Conservation (phyloP, 2,113 vertebrate species). For the Gymnarchus niloticus region DNA sequence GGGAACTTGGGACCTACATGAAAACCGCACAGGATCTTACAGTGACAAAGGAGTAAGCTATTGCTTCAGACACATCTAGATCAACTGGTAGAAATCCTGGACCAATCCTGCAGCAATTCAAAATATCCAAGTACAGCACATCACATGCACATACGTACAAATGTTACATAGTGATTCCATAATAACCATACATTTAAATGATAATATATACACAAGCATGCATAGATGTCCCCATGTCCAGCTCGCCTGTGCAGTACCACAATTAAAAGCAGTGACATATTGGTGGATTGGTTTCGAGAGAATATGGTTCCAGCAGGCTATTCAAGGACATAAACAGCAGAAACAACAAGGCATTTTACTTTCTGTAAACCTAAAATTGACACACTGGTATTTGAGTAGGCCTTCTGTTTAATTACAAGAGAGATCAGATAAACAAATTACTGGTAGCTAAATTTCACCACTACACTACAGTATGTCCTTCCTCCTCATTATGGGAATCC, state of each 20-base stretch:
- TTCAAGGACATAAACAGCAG: background rate
- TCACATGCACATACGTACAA: background rate
- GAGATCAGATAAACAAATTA: background rate
- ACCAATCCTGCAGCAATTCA: background rate
- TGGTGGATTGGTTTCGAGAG: background rate
- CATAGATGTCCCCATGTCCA: background rate
- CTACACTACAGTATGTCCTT: background rate
- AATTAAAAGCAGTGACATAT: no score
- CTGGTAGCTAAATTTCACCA: constrained; percentile 8
- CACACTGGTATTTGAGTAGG: background rate
- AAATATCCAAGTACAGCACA: background rate
- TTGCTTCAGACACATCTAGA: background rate
- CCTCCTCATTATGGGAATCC: background rate
- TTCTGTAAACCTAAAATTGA: background rate
- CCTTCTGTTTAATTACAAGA: background rate
- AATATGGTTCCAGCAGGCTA: background rate
- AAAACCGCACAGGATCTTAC: constrained; percentile 25
- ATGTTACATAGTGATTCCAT: background rate
- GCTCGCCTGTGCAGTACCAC: no score
- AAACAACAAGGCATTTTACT: background rate
- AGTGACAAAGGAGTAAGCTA: constrained; percentile 23
- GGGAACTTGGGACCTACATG: constrained; percentile 28
- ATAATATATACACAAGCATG: background rate
- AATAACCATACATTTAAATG: background rate
- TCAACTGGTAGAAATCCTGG: background rate